Base-by-base conservation (phyloP, 1,140 invertebrate genomes). In the Ips typographus region DNA sequence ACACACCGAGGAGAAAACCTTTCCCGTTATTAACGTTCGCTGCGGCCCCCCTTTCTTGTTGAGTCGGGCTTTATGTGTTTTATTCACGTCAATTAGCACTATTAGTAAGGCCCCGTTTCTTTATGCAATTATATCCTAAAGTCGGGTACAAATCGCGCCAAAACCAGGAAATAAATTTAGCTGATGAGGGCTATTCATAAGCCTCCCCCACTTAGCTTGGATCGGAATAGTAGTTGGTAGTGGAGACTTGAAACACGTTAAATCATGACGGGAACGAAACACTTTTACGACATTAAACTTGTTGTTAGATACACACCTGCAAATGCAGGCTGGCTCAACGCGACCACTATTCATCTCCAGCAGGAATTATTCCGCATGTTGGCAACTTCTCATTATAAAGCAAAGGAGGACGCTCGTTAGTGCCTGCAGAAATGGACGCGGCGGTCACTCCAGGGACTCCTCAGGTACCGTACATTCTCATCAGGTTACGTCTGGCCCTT, bases 401-500 rank as follows among this genome's bases (percentile, higher is more conserved):
- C 66, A 74, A 71, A 75, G 67, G 73, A 74, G 71, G 68, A 71
- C 60, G 70, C 74, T 78, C 77, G 76, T 78, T 78, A 78, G 75
- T 59, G 72, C 58, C 22, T 61, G 70, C 71, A 68, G 74, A 72
- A 75, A 70, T 75, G 70, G 72, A 72, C 71, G 71, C 72, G 69
- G 64, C 70, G 74, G 76, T 74, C 77, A 79, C 77, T 79, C 78
- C 68, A 52, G 78, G 78, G 78, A 79, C 78, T 75, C 74, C 75
- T 78, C 78, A 78, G 78, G 78, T 79, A 75, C 75, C 74, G 74
- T 76, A 72, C 72, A 69, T 78, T 73, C 76, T 78, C 77, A 78
- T 78, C 73, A 76, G 72, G 77, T 76, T 71, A 70, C 68, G 72
- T 70, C 68, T 63, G 65, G 64, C 65, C 65, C 65, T 68, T 68